These are phyloP conservation scores for Fundulus diaphanus DNA, from an alignment of 2,797 vertebrate genomes.

Conservation along the genomic window DNA sequence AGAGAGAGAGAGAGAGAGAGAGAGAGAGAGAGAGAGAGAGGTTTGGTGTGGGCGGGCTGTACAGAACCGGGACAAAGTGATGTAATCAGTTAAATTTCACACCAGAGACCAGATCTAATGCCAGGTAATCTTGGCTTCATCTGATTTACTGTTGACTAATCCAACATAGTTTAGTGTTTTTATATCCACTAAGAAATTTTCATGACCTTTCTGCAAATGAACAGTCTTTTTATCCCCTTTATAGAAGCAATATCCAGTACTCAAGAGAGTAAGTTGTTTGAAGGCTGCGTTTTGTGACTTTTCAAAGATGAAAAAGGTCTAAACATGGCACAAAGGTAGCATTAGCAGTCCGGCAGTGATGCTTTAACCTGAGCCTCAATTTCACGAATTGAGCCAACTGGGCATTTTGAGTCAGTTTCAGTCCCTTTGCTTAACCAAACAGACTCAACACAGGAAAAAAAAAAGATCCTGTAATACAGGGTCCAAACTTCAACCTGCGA, in stretches of 20 bases:
- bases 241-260: not conserved
- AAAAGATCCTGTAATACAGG: too few relatives aligned
- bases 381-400: not conserved
- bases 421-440: not conserved
- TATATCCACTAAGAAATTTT: not conserved
- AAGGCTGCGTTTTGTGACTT: not conserved
- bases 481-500: too few relatives aligned
- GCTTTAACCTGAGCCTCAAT: not conserved
- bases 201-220: not conserved
- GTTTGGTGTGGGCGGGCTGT: conserved; percentile 10
- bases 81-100: not conserved
- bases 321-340: not conserved
- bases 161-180: not conserved
- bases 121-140: not conserved
- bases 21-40: not conserved
- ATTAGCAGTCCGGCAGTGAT: not conserved
- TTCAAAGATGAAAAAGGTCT: not conserved
- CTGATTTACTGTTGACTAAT: not conserved
- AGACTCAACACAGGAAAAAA: not conserved
- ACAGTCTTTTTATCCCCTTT: not conserved
- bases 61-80: not conserved
- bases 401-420: not conserved
- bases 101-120: not conserved
- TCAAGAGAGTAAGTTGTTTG: not conserved
- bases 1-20: too few relatives aligned